Conservation (phyloP, 1,140 invertebrate genomes). For the Pseudachorutes palmiensis region DNA sequence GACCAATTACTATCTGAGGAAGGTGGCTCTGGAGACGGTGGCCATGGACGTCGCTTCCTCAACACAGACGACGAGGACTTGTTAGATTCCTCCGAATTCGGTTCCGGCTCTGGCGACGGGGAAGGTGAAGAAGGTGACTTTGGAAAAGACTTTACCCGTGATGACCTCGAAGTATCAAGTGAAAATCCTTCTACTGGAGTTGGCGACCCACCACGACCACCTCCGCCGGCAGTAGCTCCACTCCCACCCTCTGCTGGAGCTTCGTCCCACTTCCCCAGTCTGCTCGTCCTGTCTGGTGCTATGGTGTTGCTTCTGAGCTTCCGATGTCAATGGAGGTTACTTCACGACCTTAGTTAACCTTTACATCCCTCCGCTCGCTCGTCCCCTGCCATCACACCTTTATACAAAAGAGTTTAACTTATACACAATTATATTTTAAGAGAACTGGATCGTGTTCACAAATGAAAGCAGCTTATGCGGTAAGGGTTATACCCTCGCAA, state of each 20-base stretch:
- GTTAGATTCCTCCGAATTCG: constrained; percentile 1
- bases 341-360: too few species aligned
- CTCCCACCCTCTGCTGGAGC: too few species aligned
- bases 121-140: background rate
- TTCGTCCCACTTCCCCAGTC: too few species aligned
- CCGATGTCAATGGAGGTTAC: too few species aligned
- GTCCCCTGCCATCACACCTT: too few species aligned
- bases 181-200: too few species aligned
- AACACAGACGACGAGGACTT: constrained; percentile 28
- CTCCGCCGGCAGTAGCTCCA: too few species aligned
- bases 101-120: constrained; percentile 11
- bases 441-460: background rate
- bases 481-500: background rate
- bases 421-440: background rate
- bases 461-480: background rate
- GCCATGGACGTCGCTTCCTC: background rate
- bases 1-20: constrained; percentile 1
- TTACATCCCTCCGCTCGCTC: too few species aligned
- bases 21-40: constrained; percentile 9
- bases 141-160: background rate
- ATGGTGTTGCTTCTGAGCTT: too few species aligned
- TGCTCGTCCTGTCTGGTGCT: too few species aligned
- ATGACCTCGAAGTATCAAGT: too few species aligned
- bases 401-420: too few species aligned
- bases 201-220: background rate